Evolutionary conservation across 1,140 invertebrate species (phyloP).

Genomic region (Polypedilum pembai): DNA sequence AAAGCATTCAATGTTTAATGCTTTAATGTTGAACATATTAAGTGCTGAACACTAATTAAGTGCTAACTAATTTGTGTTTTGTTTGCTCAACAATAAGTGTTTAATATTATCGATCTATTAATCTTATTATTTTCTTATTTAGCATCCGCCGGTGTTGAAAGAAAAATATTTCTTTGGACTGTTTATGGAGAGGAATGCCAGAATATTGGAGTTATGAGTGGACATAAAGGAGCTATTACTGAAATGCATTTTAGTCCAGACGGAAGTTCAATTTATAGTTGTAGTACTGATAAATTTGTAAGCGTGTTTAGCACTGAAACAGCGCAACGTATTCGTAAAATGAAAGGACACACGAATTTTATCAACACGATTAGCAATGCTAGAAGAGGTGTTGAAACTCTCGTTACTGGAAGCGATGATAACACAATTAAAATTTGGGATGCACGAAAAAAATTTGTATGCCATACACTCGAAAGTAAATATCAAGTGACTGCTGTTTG

Average conservation of each 20-base stretch:
- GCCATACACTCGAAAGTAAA: slow-evolving; percentile 69
- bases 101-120: not conserved
- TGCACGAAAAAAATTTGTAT: slow-evolving; percentile 68
- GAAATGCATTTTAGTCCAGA: slow-evolving; percentile 95
- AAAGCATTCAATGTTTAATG: too few relatives aligned
- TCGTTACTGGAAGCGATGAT: slow-evolving; percentile 94
- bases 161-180: slow-evolving; percentile 95
- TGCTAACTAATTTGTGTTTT: too few relatives aligned
- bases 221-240: slow-evolving; percentile 94
- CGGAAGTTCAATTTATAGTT: slow-evolving; percentile 81
- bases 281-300: slow-evolving; percentile 90
- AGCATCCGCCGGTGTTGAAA: slow-evolving; percentile 92
- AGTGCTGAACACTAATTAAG: too few relatives aligned
- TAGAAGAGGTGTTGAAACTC: slow-evolving; percentile 75
- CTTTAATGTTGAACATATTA: too few relatives aligned
- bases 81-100: too few relatives aligned
- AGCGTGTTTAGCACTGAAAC: slow-evolving; percentile 91
- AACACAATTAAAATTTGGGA: slow-evolving; percentile 89
- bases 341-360: slow-evolving; percentile 86
- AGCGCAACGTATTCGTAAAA: slow-evolving; percentile 79
- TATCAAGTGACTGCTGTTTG: slow-evolving; percentile 85
- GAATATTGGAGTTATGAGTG: slow-evolving; percentile 85
- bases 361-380: slow-evolving; percentile 79
- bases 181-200: slow-evolving; percentile 93
- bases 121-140: slow-evolving; percentile 43